These are phyloP conservation scores for Conomelus anceps DNA, from an alignment of 2,888 invertebrate species.

Conservation along the genomic window DNA sequence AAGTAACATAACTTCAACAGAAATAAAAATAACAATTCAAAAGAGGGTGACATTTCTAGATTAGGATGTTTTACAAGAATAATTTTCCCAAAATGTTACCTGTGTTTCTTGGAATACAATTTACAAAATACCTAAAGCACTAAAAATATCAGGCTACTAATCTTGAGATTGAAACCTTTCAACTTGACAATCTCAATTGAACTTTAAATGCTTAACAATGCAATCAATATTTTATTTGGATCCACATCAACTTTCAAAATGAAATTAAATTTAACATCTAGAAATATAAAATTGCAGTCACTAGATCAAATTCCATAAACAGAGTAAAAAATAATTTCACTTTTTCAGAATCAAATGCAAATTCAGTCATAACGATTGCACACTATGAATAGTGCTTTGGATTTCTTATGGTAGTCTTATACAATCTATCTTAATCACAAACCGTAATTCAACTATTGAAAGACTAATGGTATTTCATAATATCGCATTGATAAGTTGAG, in stretches of 20 bases:
- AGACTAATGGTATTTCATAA: not conserved
- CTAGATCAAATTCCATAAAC: not conserved
- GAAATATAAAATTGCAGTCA: not conserved
- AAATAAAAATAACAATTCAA: not conserved
- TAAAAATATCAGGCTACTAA: not conserved
- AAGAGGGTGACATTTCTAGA: not conserved
- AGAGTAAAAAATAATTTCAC: not conserved
- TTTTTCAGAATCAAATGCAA: not conserved
- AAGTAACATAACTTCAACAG: not conserved
- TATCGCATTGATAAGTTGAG: not conserved
- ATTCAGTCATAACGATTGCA: not conserved
- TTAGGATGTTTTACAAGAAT: not conserved
- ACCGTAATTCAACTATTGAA: not conserved
- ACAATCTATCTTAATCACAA: not conserved
- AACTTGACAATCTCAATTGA: not conserved
- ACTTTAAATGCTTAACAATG: not conserved
- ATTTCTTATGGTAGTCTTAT: not conserved
- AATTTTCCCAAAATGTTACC: not conserved
- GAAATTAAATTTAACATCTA: not conserved
- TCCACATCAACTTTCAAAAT: not conserved
- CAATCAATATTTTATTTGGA: not conserved
- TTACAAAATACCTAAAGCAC: not conserved
- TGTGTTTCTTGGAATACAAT: not conserved
- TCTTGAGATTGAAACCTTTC: not conserved
- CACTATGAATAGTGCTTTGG: not conserved